Conservation (phyloP, 2,888 invertebrate species). For the Tiphia femorata region DNA sequence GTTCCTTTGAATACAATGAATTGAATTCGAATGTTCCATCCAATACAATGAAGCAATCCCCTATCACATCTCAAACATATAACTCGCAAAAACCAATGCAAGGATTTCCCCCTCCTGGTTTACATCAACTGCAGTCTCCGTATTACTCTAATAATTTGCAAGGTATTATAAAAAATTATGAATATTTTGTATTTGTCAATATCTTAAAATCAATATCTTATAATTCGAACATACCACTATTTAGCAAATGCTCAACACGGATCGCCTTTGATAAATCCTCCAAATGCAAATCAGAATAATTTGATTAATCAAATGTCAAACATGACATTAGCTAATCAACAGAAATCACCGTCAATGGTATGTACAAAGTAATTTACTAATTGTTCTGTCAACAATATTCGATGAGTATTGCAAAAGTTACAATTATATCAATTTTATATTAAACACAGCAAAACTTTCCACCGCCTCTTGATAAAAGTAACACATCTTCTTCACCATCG, state of each 20-base stretch:
- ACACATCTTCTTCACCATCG: constrained; percentile 35
- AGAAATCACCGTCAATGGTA: constrained; percentile 48
- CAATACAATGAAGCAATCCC: constrained; percentile 42
- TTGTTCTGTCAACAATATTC: not conserved
- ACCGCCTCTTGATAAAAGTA: constrained; percentile 39
- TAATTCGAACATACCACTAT: too few relatives aligned
- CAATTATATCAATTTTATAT: constrained; percentile 2
- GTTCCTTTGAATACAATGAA: constrained; percentile 47
- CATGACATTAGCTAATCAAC: constrained; percentile 51
- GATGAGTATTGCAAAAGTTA: not conserved
- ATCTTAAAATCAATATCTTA: too few relatives aligned
- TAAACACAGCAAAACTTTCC: constrained; percentile 44
- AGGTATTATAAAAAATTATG: not conserved
- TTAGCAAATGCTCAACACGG: constrained; percentile 44
- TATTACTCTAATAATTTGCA: constrained; percentile 53
- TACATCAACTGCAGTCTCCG: constrained; percentile 44
- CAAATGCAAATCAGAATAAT: constrained; percentile 50
- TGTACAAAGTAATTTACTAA: constrained; percentile 7
- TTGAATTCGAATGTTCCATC: constrained; percentile 51
- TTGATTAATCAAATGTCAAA: constrained; percentile 58
- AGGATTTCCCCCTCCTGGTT: constrained; percentile 46
- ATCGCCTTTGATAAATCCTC: constrained; percentile 42
- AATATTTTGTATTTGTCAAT: too few relatives aligned
- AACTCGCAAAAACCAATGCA: constrained; percentile 47
- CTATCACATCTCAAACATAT: constrained; percentile 37